Base-by-base conservation (phyloP, 2,113 vertebrate species). In the Sapajus apella region DNA sequence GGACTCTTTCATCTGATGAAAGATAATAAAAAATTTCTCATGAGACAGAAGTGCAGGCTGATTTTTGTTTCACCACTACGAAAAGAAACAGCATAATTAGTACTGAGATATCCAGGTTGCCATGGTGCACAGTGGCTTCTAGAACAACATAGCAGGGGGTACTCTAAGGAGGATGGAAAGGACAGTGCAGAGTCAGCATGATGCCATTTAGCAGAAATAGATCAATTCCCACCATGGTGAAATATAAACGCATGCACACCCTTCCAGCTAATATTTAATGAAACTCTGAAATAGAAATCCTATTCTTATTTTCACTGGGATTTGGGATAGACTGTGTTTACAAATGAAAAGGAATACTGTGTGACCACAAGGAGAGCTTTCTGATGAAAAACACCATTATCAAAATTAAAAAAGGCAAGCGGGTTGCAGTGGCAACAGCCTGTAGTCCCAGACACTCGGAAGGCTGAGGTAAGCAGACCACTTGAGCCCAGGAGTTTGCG, bases 1-100 rank as follows among this genome's bases (percentile, higher is more conserved):
- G 55, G 23, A 88, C 35, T 94, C 72, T 93, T 97, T 93, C 88
- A 86, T 75, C 55, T 70, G 68, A 95, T 80, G 72, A 70, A 70
- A 89, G 55, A 70, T 32, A 86, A 86, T 45, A 93, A 72, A 90
- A 88, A 88, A 76, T 7, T 61, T 52, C 7, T 85, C 55, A 86
- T 79, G 17, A 93, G 45, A 82, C 64, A 76, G 30, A 21, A 81
- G 27, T 68, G 92, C 85, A 95, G 77, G 27, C 23, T 80, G 79
- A 25, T 21, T 55, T 87, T 87, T 77, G 72, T 89, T 43, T 40
- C 30, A 58, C 20, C 79, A 87, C 13, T 35, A 94, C 3, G 58
- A 75, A 79, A 87, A 82, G 30, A 82, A 95, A 84, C 9, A 40
- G 0, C 7, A 21, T 76, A 40, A 11, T 86, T 79, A 88, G 25